Percentiles rank a stretch among this genome's conserved stretches.
Conservation (phyloP, 1,140 invertebrate genomes). For the Whitmania pigra region DNA sequence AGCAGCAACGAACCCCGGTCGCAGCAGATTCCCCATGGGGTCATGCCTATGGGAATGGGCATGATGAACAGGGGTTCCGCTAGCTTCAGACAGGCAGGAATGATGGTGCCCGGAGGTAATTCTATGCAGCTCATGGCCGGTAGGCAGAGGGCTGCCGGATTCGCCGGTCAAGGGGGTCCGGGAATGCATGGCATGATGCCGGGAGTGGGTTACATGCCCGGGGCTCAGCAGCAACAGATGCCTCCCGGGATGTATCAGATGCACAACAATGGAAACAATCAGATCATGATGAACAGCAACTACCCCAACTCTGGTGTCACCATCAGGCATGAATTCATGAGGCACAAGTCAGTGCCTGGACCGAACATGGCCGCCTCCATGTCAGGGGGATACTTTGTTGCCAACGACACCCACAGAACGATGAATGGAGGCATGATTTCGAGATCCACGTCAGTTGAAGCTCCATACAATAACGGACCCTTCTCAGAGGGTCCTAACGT, state of each 20-base stretch:
- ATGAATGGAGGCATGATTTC: slow-evolving; percentile 11
- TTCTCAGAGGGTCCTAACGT: background rate
- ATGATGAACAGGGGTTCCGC: background rate
- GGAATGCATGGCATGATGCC: slow-evolving; percentile 1
- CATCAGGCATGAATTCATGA: slow-evolving; percentile 11
- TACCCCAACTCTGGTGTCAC: slow-evolving; percentile 1
- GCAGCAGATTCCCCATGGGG: background rate
- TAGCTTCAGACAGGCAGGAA: slow-evolving; percentile 4
- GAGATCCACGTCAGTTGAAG: background rate
- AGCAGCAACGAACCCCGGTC: background rate
- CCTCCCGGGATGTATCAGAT: slow-evolving; percentile 9
- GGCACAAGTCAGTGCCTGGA: slow-evolving; percentile 13
- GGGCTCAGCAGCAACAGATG: slow-evolving; percentile 15
- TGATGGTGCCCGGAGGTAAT: background rate
- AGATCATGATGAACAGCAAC: slow-evolving; percentile 8
- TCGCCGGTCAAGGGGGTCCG: background rate
- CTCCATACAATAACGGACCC: background rate
- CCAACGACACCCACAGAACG: background rate
- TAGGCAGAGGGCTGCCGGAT: slow-evolving; percentile 1
- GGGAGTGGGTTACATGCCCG: background rate
- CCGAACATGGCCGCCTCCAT: background rate
- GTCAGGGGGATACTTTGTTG: background rate
- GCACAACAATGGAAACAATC: slow-evolving; percentile 1
- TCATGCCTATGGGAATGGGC: background rate
- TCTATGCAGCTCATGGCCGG: slow-evolving; percentile 7